Conservation (phyloP, 2,797 vertebrate genomes). For the Podarcis lilfordi region DNA sequence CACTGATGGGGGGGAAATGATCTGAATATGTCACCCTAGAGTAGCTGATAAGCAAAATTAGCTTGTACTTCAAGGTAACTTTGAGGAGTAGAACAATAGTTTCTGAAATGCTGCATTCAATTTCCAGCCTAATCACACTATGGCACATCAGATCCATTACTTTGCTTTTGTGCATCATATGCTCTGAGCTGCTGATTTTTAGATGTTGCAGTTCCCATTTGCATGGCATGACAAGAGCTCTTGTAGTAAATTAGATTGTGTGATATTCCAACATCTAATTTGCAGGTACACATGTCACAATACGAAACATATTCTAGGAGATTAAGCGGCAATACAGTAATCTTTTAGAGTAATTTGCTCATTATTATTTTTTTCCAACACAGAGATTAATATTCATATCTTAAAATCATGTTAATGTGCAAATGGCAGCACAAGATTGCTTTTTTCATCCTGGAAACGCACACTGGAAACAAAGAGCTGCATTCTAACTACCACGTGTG, state of each 20-base stretch:
- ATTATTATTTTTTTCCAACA: not conserved
- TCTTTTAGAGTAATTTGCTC: not conserved
- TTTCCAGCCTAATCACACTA: conserved; percentile 19
- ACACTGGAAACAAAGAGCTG: not conserved
- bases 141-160: not conserved
- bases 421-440: not conserved
- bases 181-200: not conserved
- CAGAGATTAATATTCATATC: not conserved
- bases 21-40: conserved; percentile 41
- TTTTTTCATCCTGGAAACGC: not conserved
- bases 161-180: not conserved
- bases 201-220: not conserved
- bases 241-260: conserved; percentile 7
- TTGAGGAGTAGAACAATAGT: conserved; percentile 32
- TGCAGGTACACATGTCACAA: conserved; percentile 13
- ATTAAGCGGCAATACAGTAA: conserved; percentile 2
- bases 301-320: conserved; percentile 43
- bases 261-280: conserved; percentile 34
- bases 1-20: conserved; percentile 12
- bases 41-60: conserved; percentile 55
- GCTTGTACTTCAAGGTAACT: not conserved
- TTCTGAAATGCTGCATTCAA: conserved; percentile 2
- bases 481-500: not conserved
- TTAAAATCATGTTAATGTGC: not conserved
- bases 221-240: not conserved